Evolutionary conservation across 2,888 invertebrate genomes (phyloP).

Genomic region (Chalcosyrphus nemorum): DNA sequence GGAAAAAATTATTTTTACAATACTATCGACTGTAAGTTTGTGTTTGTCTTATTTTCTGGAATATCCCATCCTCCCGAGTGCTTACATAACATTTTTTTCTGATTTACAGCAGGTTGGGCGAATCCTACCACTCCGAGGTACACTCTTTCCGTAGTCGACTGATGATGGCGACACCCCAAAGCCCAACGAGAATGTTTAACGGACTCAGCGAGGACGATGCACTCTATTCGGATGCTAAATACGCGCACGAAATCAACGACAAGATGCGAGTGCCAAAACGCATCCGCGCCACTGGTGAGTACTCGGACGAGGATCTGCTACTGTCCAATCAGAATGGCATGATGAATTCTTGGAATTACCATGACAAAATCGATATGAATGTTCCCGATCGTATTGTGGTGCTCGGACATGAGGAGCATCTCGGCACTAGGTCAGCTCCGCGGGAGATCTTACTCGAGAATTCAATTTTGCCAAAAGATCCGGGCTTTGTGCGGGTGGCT

Average conservation of each 20-base stretch:
- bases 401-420: constrained; percentile 89
- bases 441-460: constrained; percentile 93
- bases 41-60: neutral
- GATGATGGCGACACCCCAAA: constrained; percentile 85
- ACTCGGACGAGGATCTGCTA: constrained; percentile 85
- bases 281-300: constrained; percentile 89
- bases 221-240: constrained; percentile 83
- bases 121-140: neutral
- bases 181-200: constrained; percentile 85
- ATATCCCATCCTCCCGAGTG: neutral
- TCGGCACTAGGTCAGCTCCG: constrained; percentile 90
- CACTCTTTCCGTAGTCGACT: neutral
- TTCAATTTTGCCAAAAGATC: constrained; percentile 88
- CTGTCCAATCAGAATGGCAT: constrained; percentile 84
- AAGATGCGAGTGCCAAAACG: constrained; percentile 92
- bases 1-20: constrained; percentile 23
- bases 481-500: constrained; percentile 90
- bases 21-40: constrained; percentile 24
- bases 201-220: constrained; percentile 86
- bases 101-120: neutral
- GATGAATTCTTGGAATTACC: constrained; percentile 86
- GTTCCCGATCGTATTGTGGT: constrained; percentile 97
- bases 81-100: constrained; percentile 30
- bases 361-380: constrained; percentile 93
- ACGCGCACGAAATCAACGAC: constrained; percentile 89